Percentiles rank a stretch among this genome's conserved stretches.
Conservation (phyloP, 2,113 vertebrate genomes). For the Dasyurus viverrinus region DNA sequence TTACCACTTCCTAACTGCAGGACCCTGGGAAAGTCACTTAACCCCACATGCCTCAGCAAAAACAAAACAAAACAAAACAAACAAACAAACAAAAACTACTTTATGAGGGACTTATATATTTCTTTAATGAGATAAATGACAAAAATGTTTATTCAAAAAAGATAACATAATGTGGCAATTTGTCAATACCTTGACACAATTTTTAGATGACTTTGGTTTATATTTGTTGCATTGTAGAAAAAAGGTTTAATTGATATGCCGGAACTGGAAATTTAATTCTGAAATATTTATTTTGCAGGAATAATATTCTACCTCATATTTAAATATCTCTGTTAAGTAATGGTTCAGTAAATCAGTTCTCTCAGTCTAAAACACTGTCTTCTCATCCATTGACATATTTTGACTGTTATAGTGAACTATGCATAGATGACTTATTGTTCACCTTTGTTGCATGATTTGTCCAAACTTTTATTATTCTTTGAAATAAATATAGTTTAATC, state of each 20-base stretch:
- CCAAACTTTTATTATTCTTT: neutral
- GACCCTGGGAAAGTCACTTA: too few relatives aligned
- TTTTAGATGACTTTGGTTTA: neutral
- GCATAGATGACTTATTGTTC: neutral
- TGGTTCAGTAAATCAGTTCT: neutral
- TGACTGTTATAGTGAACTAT: neutral
- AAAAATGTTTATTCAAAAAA: neutral
- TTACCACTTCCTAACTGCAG: too few relatives aligned
- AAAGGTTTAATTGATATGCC: neutral
- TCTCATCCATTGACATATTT: neutral
- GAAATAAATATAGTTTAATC: neutral
- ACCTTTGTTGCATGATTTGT: neutral
- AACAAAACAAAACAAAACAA: too few relatives aligned
- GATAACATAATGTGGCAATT: neutral
- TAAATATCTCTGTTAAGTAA: neutral
- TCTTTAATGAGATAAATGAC: neutral
- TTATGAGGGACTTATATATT: neutral
- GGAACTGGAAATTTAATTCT: neutral
- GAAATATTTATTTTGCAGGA: neutral
- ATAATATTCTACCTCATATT: neutral
- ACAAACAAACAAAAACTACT: slow-evolving; percentile 6
- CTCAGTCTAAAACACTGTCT: neutral
- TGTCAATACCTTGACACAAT: neutral
- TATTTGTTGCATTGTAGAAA: neutral
- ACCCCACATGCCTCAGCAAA: neutral